phyloP scores from a whole-genome alignment of 64 coral and sea anemone species.

The Pocillopora verrucosa region DNA sequence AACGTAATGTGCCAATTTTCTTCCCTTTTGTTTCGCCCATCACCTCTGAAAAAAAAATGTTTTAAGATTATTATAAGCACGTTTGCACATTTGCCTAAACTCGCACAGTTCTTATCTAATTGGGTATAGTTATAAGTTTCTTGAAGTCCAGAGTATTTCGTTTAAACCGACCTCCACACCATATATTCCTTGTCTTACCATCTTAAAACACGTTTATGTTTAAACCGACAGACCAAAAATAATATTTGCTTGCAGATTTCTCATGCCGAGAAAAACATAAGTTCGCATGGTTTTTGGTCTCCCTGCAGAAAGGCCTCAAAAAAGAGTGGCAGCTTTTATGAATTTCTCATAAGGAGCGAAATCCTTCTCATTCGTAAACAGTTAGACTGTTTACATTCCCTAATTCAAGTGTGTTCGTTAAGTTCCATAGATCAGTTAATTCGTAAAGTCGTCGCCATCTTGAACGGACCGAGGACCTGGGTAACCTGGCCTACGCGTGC shows the following conservation, averaged over 20 bases:
- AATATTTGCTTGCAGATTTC: not conserved
- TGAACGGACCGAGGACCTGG: not conserved
- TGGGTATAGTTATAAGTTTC: too few species aligned
- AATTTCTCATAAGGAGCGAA: not conserved
- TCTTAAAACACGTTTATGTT: too few species aligned
- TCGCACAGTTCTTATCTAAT: too few species aligned
- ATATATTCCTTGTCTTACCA: too few species aligned
- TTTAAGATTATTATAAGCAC: not conserved
- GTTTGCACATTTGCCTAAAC: too few species aligned
- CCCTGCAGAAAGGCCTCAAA: not conserved
- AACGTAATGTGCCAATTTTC: constrained; percentile 8
- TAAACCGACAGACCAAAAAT: too few species aligned
- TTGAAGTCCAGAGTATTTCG: too few species aligned
- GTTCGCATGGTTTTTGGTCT: not conserved
- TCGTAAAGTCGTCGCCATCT: not conserved
- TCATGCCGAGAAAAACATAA: not conserved
- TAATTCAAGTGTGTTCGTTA: too few species aligned
- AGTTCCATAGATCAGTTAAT: too few species aligned
- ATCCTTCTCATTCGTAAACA: not conserved
- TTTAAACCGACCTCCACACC: too few species aligned
- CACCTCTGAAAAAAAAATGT: constrained; percentile 4
- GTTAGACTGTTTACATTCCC: too few species aligned
- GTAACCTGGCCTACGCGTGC: not conserved
- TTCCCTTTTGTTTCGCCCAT: constrained; percentile 20
- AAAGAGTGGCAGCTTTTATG: not conserved